Conservation (phyloP, 2,797 vertebrate species). For the Eurystomus glaucurus region DNA sequence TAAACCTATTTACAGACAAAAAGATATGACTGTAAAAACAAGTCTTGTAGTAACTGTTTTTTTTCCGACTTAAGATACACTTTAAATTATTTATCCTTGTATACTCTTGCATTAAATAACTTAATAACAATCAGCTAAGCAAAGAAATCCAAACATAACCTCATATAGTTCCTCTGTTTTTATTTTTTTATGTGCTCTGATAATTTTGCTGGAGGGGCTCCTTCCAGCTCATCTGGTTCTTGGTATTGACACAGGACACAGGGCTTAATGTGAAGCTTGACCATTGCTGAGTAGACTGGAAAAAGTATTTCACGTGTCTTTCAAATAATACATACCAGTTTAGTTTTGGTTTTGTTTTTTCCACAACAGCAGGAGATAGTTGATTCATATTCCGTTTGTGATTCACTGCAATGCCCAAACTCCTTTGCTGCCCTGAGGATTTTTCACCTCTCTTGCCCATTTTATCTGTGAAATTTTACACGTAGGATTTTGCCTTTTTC, state of each 20-base stretch:
- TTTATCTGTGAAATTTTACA: neutral
- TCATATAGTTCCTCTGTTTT: neutral
- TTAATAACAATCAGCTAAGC: neutral
- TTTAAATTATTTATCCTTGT: neutral
- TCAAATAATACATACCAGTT: neutral
- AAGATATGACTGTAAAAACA: neutral
- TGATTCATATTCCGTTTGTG: neutral
- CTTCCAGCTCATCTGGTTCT: neutral
- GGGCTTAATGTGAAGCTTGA: neutral
- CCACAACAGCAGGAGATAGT: neutral
- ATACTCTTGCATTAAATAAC: neutral
- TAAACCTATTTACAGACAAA: neutral
- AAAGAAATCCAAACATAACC: neutral
- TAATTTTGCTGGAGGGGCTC: neutral
- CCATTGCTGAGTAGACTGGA: neutral
- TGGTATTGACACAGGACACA: neutral
- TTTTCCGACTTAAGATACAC: neutral
- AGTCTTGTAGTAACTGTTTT: neutral
- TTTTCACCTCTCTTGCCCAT: neutral
- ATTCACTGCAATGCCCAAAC: neutral
- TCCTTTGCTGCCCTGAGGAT: neutral
- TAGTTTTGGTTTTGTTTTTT: neutral
- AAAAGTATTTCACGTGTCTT: neutral
- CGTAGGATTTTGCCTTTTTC: neutral
- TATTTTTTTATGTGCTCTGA: neutral